Conservation (phyloP, 2,797 vertebrate species). For the Yasuhikotakia modesta region DNA sequence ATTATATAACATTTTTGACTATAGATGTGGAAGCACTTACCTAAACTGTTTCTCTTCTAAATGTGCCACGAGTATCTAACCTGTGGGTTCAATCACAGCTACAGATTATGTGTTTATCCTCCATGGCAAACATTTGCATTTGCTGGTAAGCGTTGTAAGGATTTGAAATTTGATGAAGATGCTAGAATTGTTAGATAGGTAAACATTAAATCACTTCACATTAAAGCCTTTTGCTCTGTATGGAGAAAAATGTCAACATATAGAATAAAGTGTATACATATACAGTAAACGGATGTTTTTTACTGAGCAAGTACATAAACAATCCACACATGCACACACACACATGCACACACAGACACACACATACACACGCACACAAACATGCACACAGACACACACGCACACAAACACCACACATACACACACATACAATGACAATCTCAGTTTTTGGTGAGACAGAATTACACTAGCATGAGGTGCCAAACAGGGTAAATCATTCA, state of each 20-base stretch:
- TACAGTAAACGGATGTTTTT: too few species aligned
- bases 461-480: slow-evolving; percentile 5
- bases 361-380: too few species aligned
- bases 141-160: background rate
- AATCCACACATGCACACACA: too few species aligned
- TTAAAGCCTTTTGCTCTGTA: background rate
- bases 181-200: background rate
- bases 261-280: too few species aligned
- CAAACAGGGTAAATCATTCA: slow-evolving; percentile 37
- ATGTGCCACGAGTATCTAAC: slow-evolving; percentile 9
- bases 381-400: too few species aligned
- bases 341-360: too few species aligned
- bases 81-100: slow-evolving; percentile 3
- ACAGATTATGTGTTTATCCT: background rate
- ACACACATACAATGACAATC: background rate
- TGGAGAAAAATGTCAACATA: background rate
- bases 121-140: background rate
- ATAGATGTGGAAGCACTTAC: slow-evolving; percentile 9
- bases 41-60: slow-evolving; percentile 13
- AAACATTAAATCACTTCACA: background rate
- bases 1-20: slow-evolving; percentile 15
- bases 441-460: slow-evolving; percentile 19
- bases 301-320: too few species aligned
- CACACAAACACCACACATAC: too few species aligned
- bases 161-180: background rate